phyloP scores from a whole-genome alignment of 2,113 vertebrate species.

The Campylomormyrus numenius region DNA sequence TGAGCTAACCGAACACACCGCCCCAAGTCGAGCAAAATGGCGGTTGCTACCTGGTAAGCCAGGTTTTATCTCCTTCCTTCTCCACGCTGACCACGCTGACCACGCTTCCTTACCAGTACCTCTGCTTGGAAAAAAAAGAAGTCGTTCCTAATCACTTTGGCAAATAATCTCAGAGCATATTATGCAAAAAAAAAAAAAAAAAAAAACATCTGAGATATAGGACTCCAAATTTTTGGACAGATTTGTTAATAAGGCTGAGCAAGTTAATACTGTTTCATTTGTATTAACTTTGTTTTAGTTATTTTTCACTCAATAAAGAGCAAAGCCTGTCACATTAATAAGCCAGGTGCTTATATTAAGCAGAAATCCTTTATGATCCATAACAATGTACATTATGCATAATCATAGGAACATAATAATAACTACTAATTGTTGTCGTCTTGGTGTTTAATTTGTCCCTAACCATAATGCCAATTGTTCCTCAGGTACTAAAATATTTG shows the following conservation, averaged over 20 bases:
- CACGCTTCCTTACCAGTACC: neutral
- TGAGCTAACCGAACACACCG: neutral
- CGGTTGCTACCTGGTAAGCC: neutral
- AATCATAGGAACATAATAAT: neutral
- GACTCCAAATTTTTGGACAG: neutral
- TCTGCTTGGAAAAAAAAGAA: neutral
- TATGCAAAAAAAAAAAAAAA: neutral
- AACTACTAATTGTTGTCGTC: neutral
- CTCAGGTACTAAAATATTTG: neutral
- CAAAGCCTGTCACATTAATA: neutral
- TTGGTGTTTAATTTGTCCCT: neutral
- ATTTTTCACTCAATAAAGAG: neutral
- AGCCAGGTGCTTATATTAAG: neutral
- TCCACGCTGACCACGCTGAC: neutral
- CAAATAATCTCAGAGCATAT: neutral
- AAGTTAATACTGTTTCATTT: neutral
- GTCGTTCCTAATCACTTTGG: neutral
- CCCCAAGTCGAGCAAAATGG: neutral
- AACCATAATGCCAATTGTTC: neutral
- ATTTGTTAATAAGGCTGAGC: neutral
- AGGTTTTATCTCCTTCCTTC: neutral
- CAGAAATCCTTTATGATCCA: neutral
- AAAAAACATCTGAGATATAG: neutral
- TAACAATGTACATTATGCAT: neutral
- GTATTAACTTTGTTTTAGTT: neutral